Evolutionary conservation across 2,797 vertebrate species (phyloP), one percentile per base, ranked within the genome.

Genomic region (Clarias pachynema): DNA sequence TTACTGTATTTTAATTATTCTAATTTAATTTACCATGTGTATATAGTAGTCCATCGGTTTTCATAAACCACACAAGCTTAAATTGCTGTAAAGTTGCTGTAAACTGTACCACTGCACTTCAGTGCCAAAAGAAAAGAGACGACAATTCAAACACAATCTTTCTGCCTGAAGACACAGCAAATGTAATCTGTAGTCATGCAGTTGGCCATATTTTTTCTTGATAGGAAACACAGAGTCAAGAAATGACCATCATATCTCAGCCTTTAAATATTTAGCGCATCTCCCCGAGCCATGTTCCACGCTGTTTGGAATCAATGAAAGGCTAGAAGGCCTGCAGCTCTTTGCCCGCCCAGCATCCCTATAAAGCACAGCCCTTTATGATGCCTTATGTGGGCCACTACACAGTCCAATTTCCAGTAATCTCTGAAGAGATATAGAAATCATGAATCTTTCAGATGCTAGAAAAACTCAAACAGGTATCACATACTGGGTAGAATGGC

Each of bases 401-500:
- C 91, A 94, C 93, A 93, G 94, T 94, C 93, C 93, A 94, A 94
- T 95, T 94, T 94, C 91, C 86, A 89, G 88, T 91, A 92, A 93
- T 92, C 89, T 91, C 90, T 90, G 7, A 44, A 88, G 89, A 90
- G 91, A 92, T 91, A 94, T 89, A 86, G 86, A 89, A 91, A 92
- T 91, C 92, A 94, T 95, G 93, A 95, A 94, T 94, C 94, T 93
- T 90, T 83, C 84, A 89, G 91, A 94, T 86, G 89, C 88, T 89
- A 91, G 87, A 80, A 83, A 83, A 79, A 92, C 91, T 92, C 91
- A 92, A 91, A 93, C 89, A 86, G 83, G 59, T 85, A 65, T 74
- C 57, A 63, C 16, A 82, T 79, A 65, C 78, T 70, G 53, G 80
- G 79, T 53, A 83, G 84, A 80, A 84, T 86, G 86, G 80, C 69